Conservation (phyloP, 2,797 vertebrate genomes). For the Amniataba percoides region DNA sequence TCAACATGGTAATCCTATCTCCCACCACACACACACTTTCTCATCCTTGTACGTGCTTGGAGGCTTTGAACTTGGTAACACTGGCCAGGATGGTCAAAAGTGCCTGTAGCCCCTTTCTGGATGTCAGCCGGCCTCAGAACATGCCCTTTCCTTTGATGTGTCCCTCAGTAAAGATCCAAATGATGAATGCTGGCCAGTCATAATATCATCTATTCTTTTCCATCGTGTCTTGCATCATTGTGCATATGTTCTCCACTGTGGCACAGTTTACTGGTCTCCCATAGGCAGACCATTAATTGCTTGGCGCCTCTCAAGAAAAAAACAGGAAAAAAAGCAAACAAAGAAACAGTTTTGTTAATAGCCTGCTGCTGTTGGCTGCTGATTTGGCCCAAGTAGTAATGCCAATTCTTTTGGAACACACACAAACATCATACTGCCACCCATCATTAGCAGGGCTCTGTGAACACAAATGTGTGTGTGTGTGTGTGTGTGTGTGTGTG, state of each 20-base stretch:
- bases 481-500: slow-evolving; percentile 18
- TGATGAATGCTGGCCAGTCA: slow-evolving; percentile 38
- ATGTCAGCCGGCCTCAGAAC: slow-evolving; percentile 24
- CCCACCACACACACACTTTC: slow-evolving; percentile 17
- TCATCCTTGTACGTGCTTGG: slow-evolving; percentile 22
- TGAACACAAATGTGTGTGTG: slow-evolving; percentile 60
- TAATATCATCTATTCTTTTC: slow-evolving; percentile 64
- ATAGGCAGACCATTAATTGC: slow-evolving; percentile 84
- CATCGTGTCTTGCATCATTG: slow-evolving; percentile 63
- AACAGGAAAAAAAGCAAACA: slow-evolving; percentile 75
- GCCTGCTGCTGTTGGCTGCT: slow-evolving; percentile 83
- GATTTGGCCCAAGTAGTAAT: slow-evolving; percentile 81
- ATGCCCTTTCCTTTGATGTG: slow-evolving; percentile 4
- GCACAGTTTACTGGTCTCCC: slow-evolving; percentile 77
- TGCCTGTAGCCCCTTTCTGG: slow-evolving; percentile 4
- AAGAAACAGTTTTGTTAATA: slow-evolving; percentile 84
- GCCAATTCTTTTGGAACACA: slow-evolving; percentile 81
- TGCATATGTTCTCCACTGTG: slow-evolving; percentile 66
- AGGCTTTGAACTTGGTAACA: slow-evolving; percentile 37
- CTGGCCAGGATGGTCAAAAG: slow-evolving; percentile 23
- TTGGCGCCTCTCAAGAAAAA: slow-evolving; percentile 79
- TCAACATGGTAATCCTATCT: slow-evolving; percentile 29
- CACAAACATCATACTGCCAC: slow-evolving; percentile 83
- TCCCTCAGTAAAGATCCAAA: slow-evolving; percentile 33
- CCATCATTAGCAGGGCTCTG: slow-evolving; percentile 81